Conservation (phyloP, 2,888 invertebrate genomes). For the Drosophila neotestacea region DNA sequence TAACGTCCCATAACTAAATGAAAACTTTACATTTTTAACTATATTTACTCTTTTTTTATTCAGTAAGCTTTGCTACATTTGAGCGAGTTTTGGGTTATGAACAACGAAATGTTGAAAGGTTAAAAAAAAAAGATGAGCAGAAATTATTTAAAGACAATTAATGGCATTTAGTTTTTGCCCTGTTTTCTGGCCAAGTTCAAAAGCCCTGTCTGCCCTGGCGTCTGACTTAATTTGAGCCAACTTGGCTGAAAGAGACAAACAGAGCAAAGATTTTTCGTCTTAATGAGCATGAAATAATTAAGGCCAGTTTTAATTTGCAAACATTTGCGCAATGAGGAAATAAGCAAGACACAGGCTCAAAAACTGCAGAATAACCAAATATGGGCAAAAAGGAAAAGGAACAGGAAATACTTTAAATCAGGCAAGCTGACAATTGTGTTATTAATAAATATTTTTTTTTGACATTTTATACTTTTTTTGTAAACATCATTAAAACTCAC, state of each 20-base stretch:
- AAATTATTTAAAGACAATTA: slow-evolving; percentile 75
- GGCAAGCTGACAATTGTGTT: background rate
- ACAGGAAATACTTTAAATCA: slow-evolving; percentile 15
- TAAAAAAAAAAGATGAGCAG: slow-evolving; percentile 24
- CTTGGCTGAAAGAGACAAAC: slow-evolving; percentile 32
- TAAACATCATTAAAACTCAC: no score
- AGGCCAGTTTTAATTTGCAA: slow-evolving; percentile 76
- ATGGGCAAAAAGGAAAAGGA: slow-evolving; percentile 25
- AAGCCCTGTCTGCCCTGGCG: slow-evolving; percentile 37
- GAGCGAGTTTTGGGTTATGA: slow-evolving; percentile 72
- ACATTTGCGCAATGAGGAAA: slow-evolving; percentile 68
- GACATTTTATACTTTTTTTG: no score
- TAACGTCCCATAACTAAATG: slow-evolving; percentile 50
- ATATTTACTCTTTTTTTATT: slow-evolving; percentile 8
- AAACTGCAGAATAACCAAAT: slow-evolving; percentile 39
- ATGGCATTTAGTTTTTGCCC: slow-evolving; percentile 67
- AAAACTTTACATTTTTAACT: slow-evolving; percentile 29
- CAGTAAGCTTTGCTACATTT: slow-evolving; percentile 63
- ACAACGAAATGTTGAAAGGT: slow-evolving; percentile 54
- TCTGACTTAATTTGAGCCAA: slow-evolving; percentile 53
- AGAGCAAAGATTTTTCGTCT: slow-evolving; percentile 30
- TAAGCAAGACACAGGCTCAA: slow-evolving; percentile 8
- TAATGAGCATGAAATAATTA: slow-evolving; percentile 81
- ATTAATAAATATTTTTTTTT: background rate
- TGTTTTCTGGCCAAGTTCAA: slow-evolving; percentile 67